These are phyloP conservation scores for Phodopus roborovskii DNA, from an alignment of 2,113 vertebrate species.

Conservation along the genomic window DNA sequence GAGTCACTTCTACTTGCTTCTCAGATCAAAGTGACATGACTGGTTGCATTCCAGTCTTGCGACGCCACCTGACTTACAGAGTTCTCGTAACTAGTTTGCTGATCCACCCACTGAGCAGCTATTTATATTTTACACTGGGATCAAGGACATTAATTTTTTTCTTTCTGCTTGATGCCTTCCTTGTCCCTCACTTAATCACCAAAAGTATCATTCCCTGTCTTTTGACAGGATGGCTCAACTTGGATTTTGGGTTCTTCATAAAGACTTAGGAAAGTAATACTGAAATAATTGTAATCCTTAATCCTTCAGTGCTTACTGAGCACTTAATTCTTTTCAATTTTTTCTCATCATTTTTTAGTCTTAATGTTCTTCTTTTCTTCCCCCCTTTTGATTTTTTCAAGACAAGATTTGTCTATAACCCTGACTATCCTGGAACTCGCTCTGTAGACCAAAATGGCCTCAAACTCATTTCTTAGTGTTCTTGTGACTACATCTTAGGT, in stretches of 20 bases:
- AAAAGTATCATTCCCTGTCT: not conserved
- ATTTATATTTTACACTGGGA: constrained; percentile 13
- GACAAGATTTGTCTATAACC: not conserved
- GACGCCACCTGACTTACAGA: not conserved
- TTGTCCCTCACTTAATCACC: constrained; percentile 16
- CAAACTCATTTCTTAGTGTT: not conserved
- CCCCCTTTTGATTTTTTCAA: not conserved
- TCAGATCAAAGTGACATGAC: constrained; percentile 37
- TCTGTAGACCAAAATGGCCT: not conserved
- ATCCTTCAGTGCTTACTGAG: not conserved
- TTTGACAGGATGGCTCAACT: constrained; percentile 20
- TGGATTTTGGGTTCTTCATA: not conserved
- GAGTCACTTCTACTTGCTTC: constrained; percentile 45
- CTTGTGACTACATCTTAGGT: not conserved
- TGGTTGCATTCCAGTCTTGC: constrained; percentile 50
- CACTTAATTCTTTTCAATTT: constrained; percentile 6
- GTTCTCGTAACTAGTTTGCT: constrained; percentile 54
- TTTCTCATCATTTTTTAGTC: not conserved
- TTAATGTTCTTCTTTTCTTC: not conserved
- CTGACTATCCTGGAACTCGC: not conserved
- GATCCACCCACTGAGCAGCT: not conserved
- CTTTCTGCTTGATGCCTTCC: not conserved
- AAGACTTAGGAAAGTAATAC: constrained; percentile 36
- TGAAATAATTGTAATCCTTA: not conserved
- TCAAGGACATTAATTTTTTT: constrained; percentile 55